These are phyloP conservation scores for Cheilosia grossa DNA, from an alignment of 2,888 invertebrate genomes.

Conservation along the genomic window DNA sequence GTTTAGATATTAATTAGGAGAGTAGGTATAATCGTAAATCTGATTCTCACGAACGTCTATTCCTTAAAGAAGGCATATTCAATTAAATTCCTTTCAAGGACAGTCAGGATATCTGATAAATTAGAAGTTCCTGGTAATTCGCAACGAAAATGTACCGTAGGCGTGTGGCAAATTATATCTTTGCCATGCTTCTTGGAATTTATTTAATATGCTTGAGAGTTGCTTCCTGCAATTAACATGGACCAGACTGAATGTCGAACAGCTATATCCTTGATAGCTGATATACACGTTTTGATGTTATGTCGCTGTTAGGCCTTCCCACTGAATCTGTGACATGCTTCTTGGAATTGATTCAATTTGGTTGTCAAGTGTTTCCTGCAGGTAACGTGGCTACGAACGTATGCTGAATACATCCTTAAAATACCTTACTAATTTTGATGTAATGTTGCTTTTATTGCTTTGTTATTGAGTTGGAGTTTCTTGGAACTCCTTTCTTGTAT, in stretches of 20 bases:
- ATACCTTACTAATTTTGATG: too few relatives aligned
- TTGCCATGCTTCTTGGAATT: slow-evolving; percentile 15
- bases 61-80: slow-evolving; percentile 5
- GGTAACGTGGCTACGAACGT: background rate
- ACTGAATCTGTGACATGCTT: background rate
- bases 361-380: slow-evolving; percentile 23
- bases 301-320: too few relatives aligned
- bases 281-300: too few relatives aligned
- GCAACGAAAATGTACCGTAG: slow-evolving; percentile 26
- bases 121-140: slow-evolving; percentile 40
- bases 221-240: slow-evolving; percentile 4
- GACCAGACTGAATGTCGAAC: too few relatives aligned
- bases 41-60: background rate
- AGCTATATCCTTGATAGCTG: too few relatives aligned
- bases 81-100: background rate
- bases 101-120: slow-evolving; percentile 4
- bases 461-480: too few relatives aligned
- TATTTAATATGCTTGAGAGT: slow-evolving; percentile 3
- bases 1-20: slow-evolving; percentile 6
- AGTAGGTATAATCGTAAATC: background rate
- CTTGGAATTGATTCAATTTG: slow-evolving; percentile 26
- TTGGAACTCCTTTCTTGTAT: too few relatives aligned
- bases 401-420: background rate
- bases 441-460: too few relatives aligned
- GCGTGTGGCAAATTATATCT: slow-evolving; percentile 34